A percentile compares a stretch with the other conserved stretches of the same genome.
Evolutionary conservation across 2,888 invertebrate genomes (phyloP).

Genomic region (Xanthia icteritia): DNA sequence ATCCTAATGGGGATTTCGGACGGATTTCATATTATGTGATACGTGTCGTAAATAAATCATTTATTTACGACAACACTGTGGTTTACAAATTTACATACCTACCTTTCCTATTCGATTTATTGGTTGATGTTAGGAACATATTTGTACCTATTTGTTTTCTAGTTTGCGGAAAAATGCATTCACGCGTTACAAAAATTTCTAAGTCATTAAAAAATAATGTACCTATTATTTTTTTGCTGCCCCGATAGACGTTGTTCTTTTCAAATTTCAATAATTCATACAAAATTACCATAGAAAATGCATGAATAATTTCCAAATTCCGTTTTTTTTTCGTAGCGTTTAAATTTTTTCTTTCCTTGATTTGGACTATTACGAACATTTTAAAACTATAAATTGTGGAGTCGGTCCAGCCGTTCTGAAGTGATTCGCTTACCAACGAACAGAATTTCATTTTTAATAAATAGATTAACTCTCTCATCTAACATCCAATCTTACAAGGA

Average conservation of each 20-base stretch:
- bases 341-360: too few relatives aligned
- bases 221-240: too few relatives aligned
- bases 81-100: neutral
- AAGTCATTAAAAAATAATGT: neutral
- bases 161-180: neutral
- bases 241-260: too few relatives aligned
- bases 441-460: too few relatives aligned
- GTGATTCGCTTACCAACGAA: too few relatives aligned
- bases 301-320: too few relatives aligned
- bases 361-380: too few relatives aligned
- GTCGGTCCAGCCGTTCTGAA: too few relatives aligned
- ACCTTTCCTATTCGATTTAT: neutral
- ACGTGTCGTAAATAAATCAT: constrained; percentile 19
- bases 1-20: constrained; percentile 23
- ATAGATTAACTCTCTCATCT: neutral
- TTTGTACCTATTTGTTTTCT: neutral
- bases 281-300: too few relatives aligned
- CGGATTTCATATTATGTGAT: constrained; percentile 27
- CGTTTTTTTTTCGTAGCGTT: too few relatives aligned
- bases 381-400: too few relatives aligned
- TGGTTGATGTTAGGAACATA: neutral
- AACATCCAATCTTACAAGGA: neutral
- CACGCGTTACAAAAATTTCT: neutral
- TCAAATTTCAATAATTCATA: too few relatives aligned
- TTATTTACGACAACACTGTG: neutral